phyloP scores from a whole-genome alignment of 1,140 invertebrate species.

The Drosophila pseudoananassae region DNA sequence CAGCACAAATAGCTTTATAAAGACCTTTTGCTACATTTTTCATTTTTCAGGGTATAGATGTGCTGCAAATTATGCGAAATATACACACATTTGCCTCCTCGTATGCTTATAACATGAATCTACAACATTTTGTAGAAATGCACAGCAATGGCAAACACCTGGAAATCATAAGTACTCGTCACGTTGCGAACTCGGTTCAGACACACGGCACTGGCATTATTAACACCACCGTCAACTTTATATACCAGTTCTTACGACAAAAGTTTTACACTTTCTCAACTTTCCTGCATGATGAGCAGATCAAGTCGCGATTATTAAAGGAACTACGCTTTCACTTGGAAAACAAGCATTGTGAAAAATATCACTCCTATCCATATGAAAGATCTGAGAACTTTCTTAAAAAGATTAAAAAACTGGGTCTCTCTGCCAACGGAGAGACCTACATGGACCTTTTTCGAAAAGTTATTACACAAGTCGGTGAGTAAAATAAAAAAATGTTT shows the following conservation, averaged over 20 bases:
- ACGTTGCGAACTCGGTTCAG: slow-evolving; percentile 98
- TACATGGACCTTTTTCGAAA: slow-evolving; percentile 97
- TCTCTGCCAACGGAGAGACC: slow-evolving; percentile 92
- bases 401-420: slow-evolving; percentile 94
- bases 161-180: slow-evolving; percentile 97
- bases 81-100: slow-evolving; percentile 97
- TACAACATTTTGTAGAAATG: slow-evolving; percentile 98
- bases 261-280: slow-evolving; percentile 98
- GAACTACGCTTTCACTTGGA: slow-evolving; percentile 92
- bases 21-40: not conserved
- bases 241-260: slow-evolving; percentile 97
- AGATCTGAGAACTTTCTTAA: slow-evolving; percentile 97
- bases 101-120: slow-evolving; percentile 98
- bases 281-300: slow-evolving; percentile 99
- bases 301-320: slow-evolving; percentile 97
- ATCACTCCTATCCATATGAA: slow-evolving; percentile 92
- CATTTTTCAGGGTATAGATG: slow-evolving; percentile 92
- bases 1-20: not conserved
- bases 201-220: slow-evolving; percentile 99
- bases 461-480: slow-evolving; percentile 96
- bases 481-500: slow-evolving; percentile 40
- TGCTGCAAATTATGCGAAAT: slow-evolving; percentile 98
- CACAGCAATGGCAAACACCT: slow-evolving; percentile 96
- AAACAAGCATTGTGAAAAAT: slow-evolving; percentile 81
- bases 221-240: slow-evolving; percentile 98